A percentile compares a stretch with the other conserved stretches of the same genome.
Evolutionary conservation across 2,113 vertebrate species (phyloP).

Genomic region (Ailurus styani): DNA sequence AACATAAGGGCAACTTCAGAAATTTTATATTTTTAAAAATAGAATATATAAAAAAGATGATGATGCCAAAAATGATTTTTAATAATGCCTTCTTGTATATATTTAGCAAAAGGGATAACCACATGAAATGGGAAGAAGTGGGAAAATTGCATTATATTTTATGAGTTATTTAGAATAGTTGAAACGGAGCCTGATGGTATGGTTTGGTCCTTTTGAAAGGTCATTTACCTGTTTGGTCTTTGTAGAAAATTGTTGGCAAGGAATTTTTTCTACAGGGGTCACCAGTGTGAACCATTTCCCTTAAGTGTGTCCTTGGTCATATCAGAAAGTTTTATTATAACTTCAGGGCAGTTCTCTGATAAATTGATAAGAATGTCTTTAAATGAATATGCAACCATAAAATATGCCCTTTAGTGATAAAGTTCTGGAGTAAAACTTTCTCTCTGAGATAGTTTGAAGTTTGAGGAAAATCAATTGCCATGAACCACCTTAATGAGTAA

Average conservation of each 20-base stretch:
- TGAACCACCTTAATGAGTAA: not conserved
- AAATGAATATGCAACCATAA: not conserved
- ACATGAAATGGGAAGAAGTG: not conserved
- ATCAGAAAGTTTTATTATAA: constrained; percentile 66
- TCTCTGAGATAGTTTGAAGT: not conserved
- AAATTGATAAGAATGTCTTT: not conserved
- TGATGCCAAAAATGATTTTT: not conserved
- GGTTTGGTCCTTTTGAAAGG: constrained; percentile 4
- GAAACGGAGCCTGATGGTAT: not conserved
- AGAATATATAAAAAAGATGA: not conserved
- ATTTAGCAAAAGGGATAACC: not conserved
- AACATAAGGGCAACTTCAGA: not conserved
- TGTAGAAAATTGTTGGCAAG: not conserved
- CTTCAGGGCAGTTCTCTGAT: constrained; percentile 20
- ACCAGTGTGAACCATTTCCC: constrained; percentile 7
- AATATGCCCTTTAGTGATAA: not conserved
- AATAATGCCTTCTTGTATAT: not conserved
- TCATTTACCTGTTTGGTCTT: constrained; percentile 31
- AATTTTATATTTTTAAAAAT: not conserved
- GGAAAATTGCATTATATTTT: not conserved
- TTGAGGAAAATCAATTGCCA: not conserved
- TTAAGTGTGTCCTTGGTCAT: not conserved
- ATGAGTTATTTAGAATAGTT: not conserved
- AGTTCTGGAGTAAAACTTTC: not conserved
- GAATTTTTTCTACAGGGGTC: constrained; percentile 4